Base-by-base conservation (phyloP, 2,113 vertebrate genomes). In the Hucho hucho region DNA sequence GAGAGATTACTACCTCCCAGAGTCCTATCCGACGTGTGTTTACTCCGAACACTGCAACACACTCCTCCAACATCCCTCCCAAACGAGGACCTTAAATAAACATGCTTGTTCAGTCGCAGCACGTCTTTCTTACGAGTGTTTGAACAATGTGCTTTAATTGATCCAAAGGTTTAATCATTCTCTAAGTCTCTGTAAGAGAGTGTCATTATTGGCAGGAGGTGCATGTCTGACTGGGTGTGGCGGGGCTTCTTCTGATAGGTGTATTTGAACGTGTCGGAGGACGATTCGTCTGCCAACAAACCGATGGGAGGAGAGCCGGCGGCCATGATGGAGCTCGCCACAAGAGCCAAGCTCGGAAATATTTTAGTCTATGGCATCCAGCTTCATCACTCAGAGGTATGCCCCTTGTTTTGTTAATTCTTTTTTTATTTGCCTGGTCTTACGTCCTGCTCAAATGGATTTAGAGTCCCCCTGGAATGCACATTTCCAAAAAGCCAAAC, bases 311-410 rank as follows among this genome's bases (percentile, higher is more conserved):
- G 86, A 0, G 87, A 87, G 73, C 79, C 81, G 14, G 75, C 46
- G 14, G 73, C 85, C 18, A 47, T 94, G 28, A 81, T 66, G 79
- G 80, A 85, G 18, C 75, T 93, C 64, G 86, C 93, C 32, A 80
- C 84, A 0, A 74, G 80, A 43, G 86, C 87, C 24, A 89, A 87
- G 75, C 84, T 63, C 26, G 61, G 24, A 63, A 93, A 94, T 66
- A 73, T 93, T 76, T 89, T 93, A 53, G 74, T 93, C 67, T 94
- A 94, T 24, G 87, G 89, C 64, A 78, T 94, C 83, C 86, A 84
- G 79, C 78, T 93, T 25, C 77, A 78, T 76, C 84, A 81, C 77
- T 82, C 89, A 18, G 73, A 91, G 91, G 93, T 94, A 84, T 82
- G 83, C 73, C 74, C 64, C 20, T 46, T 53, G 18, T 78, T 58